These are phyloP conservation scores for Tyrophagus putrescentiae DNA, from an alignment of 1,140 invertebrate genomes.

Conservation along the genomic window DNA sequence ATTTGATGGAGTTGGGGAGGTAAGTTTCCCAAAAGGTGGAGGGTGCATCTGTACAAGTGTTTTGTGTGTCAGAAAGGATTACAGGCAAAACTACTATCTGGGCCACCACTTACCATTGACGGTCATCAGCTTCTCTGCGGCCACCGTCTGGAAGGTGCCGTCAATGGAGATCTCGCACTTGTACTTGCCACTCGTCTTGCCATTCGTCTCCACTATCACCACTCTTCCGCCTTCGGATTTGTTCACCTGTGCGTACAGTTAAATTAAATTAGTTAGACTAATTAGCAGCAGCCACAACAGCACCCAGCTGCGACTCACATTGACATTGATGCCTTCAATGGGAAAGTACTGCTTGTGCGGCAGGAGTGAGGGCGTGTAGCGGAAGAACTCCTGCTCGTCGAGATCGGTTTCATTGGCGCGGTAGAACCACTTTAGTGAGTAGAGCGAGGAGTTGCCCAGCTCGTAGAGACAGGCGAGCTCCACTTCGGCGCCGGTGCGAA, in stretches of 20 bases:
- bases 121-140: slow-evolving; percentile 47
- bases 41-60: too few species aligned
- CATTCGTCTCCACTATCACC: slow-evolving; percentile 3
- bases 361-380: slow-evolving; percentile 51
- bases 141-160: slow-evolving; percentile 62
- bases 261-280: too few species aligned
- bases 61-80: too few species aligned
- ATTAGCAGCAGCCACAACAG: slow-evolving; percentile 1
- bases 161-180: slow-evolving; percentile 70
- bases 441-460: slow-evolving; percentile 50
- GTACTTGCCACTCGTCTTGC: slow-evolving; percentile 34
- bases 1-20: too few species aligned
- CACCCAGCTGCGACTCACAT: slow-evolving; percentile 51
- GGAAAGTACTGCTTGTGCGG: slow-evolving; percentile 59
- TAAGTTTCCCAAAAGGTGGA: too few species aligned
- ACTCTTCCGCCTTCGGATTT: slow-evolving; percentile 20
- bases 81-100: too few species aligned
- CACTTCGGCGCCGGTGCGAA: slow-evolving; percentile 47
- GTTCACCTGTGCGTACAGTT: too few species aligned
- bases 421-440: slow-evolving; percentile 37
- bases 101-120: slow-evolving; percentile 24
- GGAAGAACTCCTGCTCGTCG: slow-evolving; percentile 57
- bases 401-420: slow-evolving; percentile 7
- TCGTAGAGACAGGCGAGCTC: slow-evolving; percentile 59
- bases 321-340: slow-evolving; percentile 57